These are phyloP conservation scores for Scaptodrosophila lebanonensis DNA, from an alignment of 1,140 invertebrate species.

Conservation along the genomic window DNA sequence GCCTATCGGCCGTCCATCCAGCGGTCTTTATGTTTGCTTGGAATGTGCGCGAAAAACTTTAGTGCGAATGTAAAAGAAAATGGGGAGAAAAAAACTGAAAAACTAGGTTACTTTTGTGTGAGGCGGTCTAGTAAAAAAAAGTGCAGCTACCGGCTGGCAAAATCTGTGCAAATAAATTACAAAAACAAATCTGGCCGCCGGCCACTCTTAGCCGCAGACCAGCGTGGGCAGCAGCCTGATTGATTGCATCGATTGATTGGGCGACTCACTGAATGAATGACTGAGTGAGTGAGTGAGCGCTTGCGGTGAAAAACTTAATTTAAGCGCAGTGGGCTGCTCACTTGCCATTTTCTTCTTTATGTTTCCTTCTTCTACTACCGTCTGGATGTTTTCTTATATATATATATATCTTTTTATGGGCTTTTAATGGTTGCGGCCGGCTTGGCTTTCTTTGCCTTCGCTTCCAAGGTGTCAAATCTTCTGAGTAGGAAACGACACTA, in stretches of 20 bases:
- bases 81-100: slow-evolving; percentile 9
- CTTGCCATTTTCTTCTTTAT: too few species aligned
- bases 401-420: slow-evolving; percentile 18
- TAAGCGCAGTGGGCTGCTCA: slow-evolving; percentile 1
- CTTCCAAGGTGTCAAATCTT: too few species aligned
- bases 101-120: slow-evolving; percentile 50
- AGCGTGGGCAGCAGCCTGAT: slow-evolving; percentile 42
- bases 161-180: slow-evolving; percentile 11
- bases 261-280: slow-evolving; percentile 18
- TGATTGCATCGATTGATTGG: slow-evolving; percentile 55
- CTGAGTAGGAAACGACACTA: too few species aligned
- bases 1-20: too few species aligned
- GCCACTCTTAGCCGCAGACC: slow-evolving; percentile 21
- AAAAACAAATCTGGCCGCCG: slow-evolving; percentile 17
- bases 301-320: slow-evolving; percentile 11
- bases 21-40: background rate
- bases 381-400: too few species aligned
- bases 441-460: too few species aligned
- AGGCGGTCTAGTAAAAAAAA: slow-evolving; percentile 6
- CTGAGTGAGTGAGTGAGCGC: background rate
- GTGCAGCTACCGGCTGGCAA: slow-evolving; percentile 10
- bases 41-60: slow-evolving; percentile 26
- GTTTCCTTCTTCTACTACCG: too few species aligned
- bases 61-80: too few species aligned
- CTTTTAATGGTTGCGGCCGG: too few species aligned